These are phyloP conservation scores for Vulpes vulpes DNA, from an alignment of 2,113 vertebrate genomes.

Conservation along the genomic window DNA sequence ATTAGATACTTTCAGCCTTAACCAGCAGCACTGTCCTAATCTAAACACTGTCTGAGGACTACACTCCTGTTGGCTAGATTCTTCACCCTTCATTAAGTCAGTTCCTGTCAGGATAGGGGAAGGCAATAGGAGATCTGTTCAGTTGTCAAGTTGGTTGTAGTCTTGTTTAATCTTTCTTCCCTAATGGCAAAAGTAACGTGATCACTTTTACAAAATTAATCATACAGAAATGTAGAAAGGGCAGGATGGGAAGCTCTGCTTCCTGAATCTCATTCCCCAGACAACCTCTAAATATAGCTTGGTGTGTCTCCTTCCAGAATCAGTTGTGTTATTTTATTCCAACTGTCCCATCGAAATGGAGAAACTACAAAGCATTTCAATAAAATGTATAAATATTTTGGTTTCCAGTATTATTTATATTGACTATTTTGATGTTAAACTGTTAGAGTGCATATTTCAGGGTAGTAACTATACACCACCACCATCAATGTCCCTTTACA, in stretches of 20 bases:
- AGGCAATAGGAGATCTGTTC: not conserved
- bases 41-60: not conserved
- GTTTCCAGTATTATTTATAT: constrained; percentile 55
- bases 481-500: constrained; percentile 10
- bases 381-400: constrained; percentile 50
- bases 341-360: constrained; percentile 36
- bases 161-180: constrained; percentile 40
- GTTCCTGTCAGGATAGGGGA: not conserved
- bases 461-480: not conserved
- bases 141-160: constrained; percentile 45
- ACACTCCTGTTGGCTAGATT: not conserved
- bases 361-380: constrained; percentile 37
- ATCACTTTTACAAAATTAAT: constrained; percentile 41
- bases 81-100: constrained; percentile 6
- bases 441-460: constrained; percentile 23
- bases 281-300: constrained; percentile 21
- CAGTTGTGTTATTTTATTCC: constrained; percentile 40
- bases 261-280: constrained; percentile 1
- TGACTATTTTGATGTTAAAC: constrained; percentile 34
- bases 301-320: not conserved
- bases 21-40: not conserved
- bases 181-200: constrained; percentile 1
- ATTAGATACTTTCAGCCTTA: not conserved
- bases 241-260: not conserved
- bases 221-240: not conserved